Percentiles rank a stretch among this genome's conserved stretches.
Evolutionary conservation across 2,797 vertebrate species (phyloP).

Genomic region (Gymnothorax reevesii): DNA sequence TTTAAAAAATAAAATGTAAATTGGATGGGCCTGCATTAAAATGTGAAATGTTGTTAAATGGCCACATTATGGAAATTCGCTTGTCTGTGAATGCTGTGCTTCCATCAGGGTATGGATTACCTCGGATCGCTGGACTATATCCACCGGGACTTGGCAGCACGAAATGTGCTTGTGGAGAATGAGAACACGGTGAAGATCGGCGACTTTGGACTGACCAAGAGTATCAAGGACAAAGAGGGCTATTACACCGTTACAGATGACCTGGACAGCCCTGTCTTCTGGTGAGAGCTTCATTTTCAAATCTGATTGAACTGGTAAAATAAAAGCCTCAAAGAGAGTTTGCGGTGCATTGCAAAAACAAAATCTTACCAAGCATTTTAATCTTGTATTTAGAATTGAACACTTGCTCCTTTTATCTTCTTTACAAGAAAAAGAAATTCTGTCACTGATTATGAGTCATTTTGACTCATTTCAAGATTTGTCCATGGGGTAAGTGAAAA

Average conservation of each 20-base stretch:
- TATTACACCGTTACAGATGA: constrained; percentile 86
- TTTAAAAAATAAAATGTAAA: not conserved
- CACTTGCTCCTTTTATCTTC: not conserved
- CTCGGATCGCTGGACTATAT: constrained; percentile 80
- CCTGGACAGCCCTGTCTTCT: constrained; percentile 84
- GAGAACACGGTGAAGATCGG: constrained; percentile 84
- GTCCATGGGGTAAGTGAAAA: too few relatives aligned
- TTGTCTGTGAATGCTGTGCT: constrained; percentile 18
- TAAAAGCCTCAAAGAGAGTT: not conserved
- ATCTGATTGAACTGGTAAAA: not conserved
- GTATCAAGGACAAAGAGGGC: constrained; percentile 81
- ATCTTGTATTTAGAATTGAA: too few relatives aligned
- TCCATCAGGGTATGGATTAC: constrained; percentile 81
- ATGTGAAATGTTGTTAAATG: not conserved
- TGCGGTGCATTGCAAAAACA: too few relatives aligned
- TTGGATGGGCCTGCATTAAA: not conserved
- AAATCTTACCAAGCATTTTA: too few relatives aligned
- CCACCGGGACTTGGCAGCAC: constrained; percentile 82
- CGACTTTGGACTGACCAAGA: constrained; percentile 84
- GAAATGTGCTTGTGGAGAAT: constrained; percentile 83
- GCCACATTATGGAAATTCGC: not conserved
- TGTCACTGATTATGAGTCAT: too few relatives aligned
- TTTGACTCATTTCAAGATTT: too few relatives aligned
- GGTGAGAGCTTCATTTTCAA: constrained; percentile 59
- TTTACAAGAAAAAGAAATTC: too few relatives aligned